A percentile compares a stretch with the other conserved stretches of the same genome.
phyloP scores from a whole-genome alignment of 2,113 vertebrate species.

The Psittacula cyanocephala region DNA sequence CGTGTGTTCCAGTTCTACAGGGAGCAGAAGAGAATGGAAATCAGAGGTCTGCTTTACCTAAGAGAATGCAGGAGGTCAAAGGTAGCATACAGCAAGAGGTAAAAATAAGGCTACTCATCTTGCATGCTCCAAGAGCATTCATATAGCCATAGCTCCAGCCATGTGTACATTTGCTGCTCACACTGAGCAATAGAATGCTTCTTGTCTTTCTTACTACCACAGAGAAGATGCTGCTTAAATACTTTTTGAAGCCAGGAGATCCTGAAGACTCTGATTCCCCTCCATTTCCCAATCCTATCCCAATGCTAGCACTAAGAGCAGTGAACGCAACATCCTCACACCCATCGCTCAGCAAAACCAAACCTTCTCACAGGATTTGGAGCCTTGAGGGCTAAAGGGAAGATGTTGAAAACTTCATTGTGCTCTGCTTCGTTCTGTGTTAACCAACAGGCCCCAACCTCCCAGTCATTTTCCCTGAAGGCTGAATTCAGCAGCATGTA shows the following conservation, averaged over 20 bases:
- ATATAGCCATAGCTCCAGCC: neutral
- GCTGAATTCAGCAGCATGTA: neutral
- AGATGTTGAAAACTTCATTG: neutral
- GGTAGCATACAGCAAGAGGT: neutral
- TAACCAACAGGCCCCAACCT: neutral
- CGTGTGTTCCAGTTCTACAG: neutral
- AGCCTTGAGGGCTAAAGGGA: neutral
- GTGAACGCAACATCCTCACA: neutral
- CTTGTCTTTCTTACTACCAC: neutral
- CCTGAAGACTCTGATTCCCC: neutral
- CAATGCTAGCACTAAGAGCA: neutral
- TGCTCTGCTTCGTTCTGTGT: neutral
- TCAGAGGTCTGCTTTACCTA: neutral
- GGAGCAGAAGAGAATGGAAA: neutral
- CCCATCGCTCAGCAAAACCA: neutral
- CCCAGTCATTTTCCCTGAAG: neutral
- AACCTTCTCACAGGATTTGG: neutral
- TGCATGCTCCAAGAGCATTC: fast-evolving
- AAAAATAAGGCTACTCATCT: neutral
- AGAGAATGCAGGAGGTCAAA: neutral
- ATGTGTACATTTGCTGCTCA: fast-evolving
- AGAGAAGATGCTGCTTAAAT: neutral
- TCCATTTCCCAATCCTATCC: neutral
- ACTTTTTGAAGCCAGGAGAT: neutral
- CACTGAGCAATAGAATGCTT: neutral